Percentiles rank a stretch among this genome's conserved stretches.
Evolutionary conservation across 1,140 invertebrate genomes (phyloP).

Genomic region (Proales similis): DNA sequence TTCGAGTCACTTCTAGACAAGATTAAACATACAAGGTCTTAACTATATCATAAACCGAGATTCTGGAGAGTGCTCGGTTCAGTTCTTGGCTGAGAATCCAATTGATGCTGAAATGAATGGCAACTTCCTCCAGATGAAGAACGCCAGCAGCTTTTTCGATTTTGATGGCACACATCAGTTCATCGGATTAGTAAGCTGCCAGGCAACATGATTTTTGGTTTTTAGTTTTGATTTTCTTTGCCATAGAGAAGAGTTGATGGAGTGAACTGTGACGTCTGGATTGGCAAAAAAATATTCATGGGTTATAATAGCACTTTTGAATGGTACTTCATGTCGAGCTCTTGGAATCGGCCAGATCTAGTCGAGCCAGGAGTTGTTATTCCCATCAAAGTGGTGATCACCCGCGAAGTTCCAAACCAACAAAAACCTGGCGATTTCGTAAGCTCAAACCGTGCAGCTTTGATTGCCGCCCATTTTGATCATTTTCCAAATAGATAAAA

Average conservation of each 20-base stretch:
- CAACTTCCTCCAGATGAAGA: background rate
- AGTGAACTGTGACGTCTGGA: conserved; percentile 14
- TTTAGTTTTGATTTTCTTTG: background rate
- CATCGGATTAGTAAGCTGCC: conserved; percentile 5
- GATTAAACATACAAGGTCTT: background rate
- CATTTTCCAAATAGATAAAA: too few relatives aligned
- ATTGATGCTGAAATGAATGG: conserved; percentile 11
- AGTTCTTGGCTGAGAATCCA: background rate
- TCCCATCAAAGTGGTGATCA: conserved; percentile 17
- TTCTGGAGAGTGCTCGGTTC: conserved; percentile 10
- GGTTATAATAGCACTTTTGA: background rate
- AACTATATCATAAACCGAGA: conserved; percentile 25
- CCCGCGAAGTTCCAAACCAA: too few relatives aligned
- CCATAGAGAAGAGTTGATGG: conserved; percentile 29
- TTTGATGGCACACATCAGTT: conserved; percentile 12
- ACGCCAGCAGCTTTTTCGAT: conserved; percentile 18
- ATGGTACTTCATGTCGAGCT: conserved; percentile 15
- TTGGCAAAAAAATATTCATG: conserved; percentile 23
- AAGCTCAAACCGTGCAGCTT: too few relatives aligned
- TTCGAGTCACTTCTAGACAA: background rate
- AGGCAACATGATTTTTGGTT: too few relatives aligned
- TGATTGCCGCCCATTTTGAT: too few relatives aligned
- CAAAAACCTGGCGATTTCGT: too few relatives aligned
- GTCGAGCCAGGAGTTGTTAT: background rate
- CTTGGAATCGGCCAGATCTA: conserved; percentile 19